These are phyloP conservation scores for Enteromius viviparus DNA, from an alignment of 2,797 vertebrate species.

Conservation along the genomic window DNA sequence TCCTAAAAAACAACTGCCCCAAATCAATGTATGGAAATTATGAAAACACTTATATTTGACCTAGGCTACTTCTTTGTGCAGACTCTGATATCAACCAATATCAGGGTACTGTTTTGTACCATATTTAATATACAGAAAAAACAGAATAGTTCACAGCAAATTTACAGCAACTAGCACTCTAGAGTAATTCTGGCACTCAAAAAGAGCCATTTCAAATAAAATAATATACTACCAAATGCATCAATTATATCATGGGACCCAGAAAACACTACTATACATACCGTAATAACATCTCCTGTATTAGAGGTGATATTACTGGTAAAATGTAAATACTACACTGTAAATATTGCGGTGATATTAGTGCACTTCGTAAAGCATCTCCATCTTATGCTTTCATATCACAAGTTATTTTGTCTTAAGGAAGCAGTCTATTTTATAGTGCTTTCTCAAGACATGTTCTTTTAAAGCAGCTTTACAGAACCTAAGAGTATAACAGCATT, in stretches of 20 bases:
- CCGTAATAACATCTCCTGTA: not conserved
- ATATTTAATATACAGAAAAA: too few species aligned
- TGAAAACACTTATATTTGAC: not conserved
- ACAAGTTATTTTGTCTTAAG: not conserved
- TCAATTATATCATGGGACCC: not conserved
- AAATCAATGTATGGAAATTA: not conserved
- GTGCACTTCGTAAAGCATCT: not conserved
- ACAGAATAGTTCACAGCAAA: too few species aligned
- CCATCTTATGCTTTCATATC: not conserved
- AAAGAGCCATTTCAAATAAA: too few species aligned
- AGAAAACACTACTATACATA: not conserved
- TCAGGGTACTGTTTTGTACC: not conserved
- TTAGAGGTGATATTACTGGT: not conserved
- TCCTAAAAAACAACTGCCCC: not conserved
- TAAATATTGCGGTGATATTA: not conserved
- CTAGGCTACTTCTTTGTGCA: not conserved
- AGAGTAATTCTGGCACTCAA: too few species aligned
- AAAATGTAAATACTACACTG: not conserved
- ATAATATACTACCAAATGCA: not conserved
- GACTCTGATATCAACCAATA: not conserved
- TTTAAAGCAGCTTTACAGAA: not conserved
- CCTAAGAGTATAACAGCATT: not conserved
- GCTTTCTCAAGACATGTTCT: not conserved
- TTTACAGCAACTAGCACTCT: too few species aligned
- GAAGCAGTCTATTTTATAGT: not conserved